Evolutionary conservation across 2,888 invertebrate species (phyloP).

Genomic region (Caenorhabditis afra): DNA sequence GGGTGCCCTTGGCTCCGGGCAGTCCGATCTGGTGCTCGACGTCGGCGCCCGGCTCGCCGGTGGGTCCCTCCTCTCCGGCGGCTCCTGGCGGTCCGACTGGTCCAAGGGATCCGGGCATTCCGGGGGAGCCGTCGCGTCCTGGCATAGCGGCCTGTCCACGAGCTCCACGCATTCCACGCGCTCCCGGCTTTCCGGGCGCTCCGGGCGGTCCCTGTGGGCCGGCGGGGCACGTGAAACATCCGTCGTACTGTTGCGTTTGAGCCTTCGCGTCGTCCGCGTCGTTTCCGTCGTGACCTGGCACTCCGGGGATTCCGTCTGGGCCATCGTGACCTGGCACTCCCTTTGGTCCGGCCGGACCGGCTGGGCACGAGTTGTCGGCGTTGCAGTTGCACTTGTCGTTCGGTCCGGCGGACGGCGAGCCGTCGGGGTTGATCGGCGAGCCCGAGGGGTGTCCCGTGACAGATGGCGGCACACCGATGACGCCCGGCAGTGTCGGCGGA

Average conservation of each 20-base stretch:
- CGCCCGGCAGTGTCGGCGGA: constrained; percentile 56
- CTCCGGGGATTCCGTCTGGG: constrained; percentile 72
- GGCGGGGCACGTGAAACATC: constrained; percentile 76
- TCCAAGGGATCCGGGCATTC: constrained; percentile 74
- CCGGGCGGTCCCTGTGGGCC: constrained; percentile 71
- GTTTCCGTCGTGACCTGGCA: constrained; percentile 70
- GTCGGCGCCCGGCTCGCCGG: constrained; percentile 74
- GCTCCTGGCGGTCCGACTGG: constrained; percentile 73
- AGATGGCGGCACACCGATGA: constrained; percentile 60
- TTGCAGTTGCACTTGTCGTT: constrained; percentile 69
- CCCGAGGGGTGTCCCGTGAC: constrained; percentile 61
- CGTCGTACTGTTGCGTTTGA: constrained; percentile 74
- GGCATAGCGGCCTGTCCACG: constrained; percentile 77
- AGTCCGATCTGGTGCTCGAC: constrained; percentile 74
- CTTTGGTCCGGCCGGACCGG: constrained; percentile 74
- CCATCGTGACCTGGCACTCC: constrained; percentile 71
- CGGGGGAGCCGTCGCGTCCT: constrained; percentile 75
- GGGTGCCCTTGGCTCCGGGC: constrained; percentile 73
- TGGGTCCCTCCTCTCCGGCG: constrained; percentile 70
- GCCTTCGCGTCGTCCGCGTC: constrained; percentile 73
- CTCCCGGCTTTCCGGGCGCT: constrained; percentile 71
- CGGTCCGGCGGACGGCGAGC: constrained; percentile 60
- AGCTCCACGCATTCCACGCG: constrained; percentile 77
- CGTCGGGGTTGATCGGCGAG: constrained; percentile 59
- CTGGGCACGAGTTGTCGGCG: constrained; percentile 70